Evolutionary conservation across 2,888 invertebrate genomes (phyloP).

Genomic region (Clostera curtula): DNA sequence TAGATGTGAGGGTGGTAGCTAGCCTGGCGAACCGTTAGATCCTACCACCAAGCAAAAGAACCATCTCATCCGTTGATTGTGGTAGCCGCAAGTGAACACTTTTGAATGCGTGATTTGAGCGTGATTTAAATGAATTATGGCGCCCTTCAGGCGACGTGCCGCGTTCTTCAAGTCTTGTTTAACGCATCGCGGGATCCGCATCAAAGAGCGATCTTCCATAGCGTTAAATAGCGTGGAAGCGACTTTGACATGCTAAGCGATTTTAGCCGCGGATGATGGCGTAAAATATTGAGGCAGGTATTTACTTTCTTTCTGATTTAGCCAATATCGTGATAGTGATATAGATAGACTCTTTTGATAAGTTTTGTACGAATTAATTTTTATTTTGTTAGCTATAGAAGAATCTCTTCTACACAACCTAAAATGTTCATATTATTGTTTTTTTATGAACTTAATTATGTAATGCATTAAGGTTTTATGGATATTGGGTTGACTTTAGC

Average conservation of each 20-base stretch:
- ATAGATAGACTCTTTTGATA: no score
- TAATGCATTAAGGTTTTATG: no score
- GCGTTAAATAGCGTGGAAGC: conserved; percentile 36
- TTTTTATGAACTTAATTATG: no score
- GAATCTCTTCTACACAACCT: no score
- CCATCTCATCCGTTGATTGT: no score
- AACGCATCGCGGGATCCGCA: conserved; percentile 56
- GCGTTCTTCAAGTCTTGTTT: conserved; percentile 45
- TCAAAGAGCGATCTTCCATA: conserved; percentile 46
- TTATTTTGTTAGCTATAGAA: no score
- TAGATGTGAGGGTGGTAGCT: no score
- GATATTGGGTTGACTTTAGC: no score
- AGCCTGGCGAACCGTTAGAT: no score
- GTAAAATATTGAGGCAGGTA: neutral
- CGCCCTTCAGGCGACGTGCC: conserved; percentile 33
- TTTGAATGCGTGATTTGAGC: conserved; percentile 49
- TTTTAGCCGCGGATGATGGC: conserved; percentile 8
- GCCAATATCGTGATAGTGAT: neutral
- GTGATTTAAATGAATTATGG: conserved; percentile 64
- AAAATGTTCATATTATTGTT: no score
- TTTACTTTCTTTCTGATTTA: neutral
- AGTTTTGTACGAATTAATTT: no score
- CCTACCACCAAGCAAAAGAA: no score
- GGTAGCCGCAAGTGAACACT: conserved; percentile 32
- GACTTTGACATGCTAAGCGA: conserved; percentile 16